Percentiles rank a stretch among this genome's conserved stretches.
These are phyloP conservation scores for Drosophila guanche DNA, from an alignment of 1,140 invertebrate genomes.

Conservation along the genomic window DNA sequence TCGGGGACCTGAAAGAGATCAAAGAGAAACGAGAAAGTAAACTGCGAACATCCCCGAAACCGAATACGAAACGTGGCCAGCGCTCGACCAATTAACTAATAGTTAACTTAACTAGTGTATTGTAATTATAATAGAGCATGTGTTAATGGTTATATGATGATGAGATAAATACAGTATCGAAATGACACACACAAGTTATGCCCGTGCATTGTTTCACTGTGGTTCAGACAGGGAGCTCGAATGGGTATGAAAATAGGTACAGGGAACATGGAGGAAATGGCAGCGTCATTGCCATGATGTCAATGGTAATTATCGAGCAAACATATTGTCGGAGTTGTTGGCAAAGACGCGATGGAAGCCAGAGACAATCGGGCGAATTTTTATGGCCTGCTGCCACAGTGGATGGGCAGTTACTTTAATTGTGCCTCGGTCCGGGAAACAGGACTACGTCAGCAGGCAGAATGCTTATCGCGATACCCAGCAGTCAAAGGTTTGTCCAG, in stretches of 20 bases:
- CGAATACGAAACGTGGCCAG: slow-evolving; percentile 60
- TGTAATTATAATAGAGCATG: slow-evolving; percentile 73
- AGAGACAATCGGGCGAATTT: slow-evolving; percentile 43
- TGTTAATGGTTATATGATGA: slow-evolving; percentile 76
- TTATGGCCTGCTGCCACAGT: slow-evolving; percentile 48
- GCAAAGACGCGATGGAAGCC: slow-evolving; percentile 29
- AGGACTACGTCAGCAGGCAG: slow-evolving; percentile 44
- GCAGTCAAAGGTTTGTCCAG: too few species aligned
- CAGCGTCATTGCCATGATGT: slow-evolving; percentile 42
- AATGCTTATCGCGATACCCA: slow-evolving; percentile 8
- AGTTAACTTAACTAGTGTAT: slow-evolving; percentile 73
- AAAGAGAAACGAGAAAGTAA: slow-evolving; percentile 6
- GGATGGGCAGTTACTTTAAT: slow-evolving; percentile 72
- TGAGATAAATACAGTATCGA: slow-evolving; percentile 73
- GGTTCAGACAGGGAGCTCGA: slow-evolving; percentile 6
- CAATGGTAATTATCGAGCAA: slow-evolving; percentile 64
- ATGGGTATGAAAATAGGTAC: not conserved
- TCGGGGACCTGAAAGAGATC: slow-evolving; percentile 16
- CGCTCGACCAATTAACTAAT: slow-evolving; percentile 80
- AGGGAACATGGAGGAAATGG: not conserved
- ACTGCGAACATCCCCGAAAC: slow-evolving; percentile 28
- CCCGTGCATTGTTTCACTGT: slow-evolving; percentile 20
- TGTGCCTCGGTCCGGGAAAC: slow-evolving; percentile 29
- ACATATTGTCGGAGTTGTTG: slow-evolving; percentile 56
- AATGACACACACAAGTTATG: slow-evolving; percentile 47